Conservation (phyloP, 1,140 invertebrate species). For the Pinna nobilis region DNA sequence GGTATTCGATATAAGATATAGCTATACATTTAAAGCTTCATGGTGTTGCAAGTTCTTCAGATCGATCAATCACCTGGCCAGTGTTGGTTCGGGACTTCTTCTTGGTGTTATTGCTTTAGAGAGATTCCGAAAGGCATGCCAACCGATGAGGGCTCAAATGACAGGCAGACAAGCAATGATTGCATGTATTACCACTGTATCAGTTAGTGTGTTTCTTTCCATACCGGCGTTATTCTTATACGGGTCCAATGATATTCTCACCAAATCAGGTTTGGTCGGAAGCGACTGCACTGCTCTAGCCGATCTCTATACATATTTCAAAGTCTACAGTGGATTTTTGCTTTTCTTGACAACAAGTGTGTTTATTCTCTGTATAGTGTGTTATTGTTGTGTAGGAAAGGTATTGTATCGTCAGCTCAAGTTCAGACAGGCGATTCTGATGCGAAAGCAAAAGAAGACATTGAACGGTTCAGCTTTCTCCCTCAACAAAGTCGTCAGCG, state of each 20-base stretch:
- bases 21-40: conserved; percentile 49
- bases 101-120: conserved; percentile 51
- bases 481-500: background rate
- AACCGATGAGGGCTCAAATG: conserved; percentile 26
- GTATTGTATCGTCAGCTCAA: conserved; percentile 34
- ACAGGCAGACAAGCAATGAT: conserved; percentile 23
- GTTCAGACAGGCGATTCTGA: conserved; percentile 26
- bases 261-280: conserved; percentile 13
- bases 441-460: conserved; percentile 17
- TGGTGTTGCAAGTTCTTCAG: conserved; percentile 46
- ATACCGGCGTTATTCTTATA: conserved; percentile 27
- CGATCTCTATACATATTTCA: conserved; percentile 23
- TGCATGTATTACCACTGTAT: conserved; percentile 23
- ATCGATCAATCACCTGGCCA: conserved; percentile 45
- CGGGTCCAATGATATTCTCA: conserved; percentile 13
- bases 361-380: conserved; percentile 34
- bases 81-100: conserved; percentile 48
- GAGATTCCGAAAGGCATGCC: conserved; percentile 34
- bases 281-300: conserved; percentile 32
- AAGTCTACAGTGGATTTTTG: conserved; percentile 28
- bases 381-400: conserved; percentile 32
- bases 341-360: conserved; percentile 22
- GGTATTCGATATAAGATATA: conserved; percentile 51
- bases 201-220: conserved; percentile 2
- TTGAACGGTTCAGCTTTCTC: background rate